Evolutionary conservation across 2,113 vertebrate species (phyloP).

Genomic region (Calidris pygmaea): DNA sequence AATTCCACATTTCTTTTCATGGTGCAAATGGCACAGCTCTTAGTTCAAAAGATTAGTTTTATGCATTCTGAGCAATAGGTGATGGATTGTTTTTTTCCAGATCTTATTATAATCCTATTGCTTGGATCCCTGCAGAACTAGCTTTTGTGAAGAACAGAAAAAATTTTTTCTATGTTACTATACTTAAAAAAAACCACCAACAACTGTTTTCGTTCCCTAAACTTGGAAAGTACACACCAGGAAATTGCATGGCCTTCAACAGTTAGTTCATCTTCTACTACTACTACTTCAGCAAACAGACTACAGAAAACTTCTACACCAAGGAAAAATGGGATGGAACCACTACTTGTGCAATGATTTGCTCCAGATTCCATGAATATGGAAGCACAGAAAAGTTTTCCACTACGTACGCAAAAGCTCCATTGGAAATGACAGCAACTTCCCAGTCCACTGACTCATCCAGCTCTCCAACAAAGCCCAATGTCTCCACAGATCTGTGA

Average conservation of each 20-base stretch:
- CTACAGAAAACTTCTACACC: conserved; percentile 56
- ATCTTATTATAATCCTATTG: neutral
- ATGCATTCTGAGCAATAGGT: neutral
- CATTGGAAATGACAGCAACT: conserved; percentile 67
- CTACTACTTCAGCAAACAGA: conserved; percentile 60
- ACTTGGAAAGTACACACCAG: conserved; percentile 82
- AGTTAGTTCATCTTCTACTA: conserved; percentile 62
- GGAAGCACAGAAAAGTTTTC: conserved; percentile 80
- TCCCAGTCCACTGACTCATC: conserved; percentile 76
- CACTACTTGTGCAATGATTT: conserved; percentile 40
- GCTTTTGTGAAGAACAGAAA: neutral
- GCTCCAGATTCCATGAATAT: conserved; percentile 34
- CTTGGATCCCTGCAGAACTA: neutral
- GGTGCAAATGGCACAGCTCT: neutral
- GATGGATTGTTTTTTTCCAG: neutral
- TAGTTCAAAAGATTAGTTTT: neutral
- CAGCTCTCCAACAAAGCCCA: conserved; percentile 52
- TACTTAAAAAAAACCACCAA: neutral
- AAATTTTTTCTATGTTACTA: neutral
- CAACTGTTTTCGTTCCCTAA: conserved; percentile 70
- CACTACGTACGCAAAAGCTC: conserved; percentile 71
- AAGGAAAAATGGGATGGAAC: conserved; percentile 28
- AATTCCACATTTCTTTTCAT: neutral
- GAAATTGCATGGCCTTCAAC: conserved; percentile 76
- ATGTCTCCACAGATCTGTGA: conserved; percentile 77